These are phyloP conservation scores for Gnatocerus cornutus DNA, from an alignment of 2,888 invertebrate species.

Conservation along the genomic window DNA sequence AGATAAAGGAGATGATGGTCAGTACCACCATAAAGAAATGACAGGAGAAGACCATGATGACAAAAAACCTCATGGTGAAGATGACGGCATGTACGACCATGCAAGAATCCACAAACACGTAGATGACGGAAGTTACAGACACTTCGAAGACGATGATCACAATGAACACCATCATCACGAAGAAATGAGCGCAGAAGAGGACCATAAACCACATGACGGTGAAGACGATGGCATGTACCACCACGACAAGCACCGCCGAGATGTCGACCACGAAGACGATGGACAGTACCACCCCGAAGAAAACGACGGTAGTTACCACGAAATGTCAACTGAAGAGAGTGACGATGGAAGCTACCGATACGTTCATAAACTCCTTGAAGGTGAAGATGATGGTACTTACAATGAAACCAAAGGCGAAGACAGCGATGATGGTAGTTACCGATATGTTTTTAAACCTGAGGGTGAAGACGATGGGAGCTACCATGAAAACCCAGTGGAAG, in stretches of 20 bases:
- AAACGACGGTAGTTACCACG: slow-evolving; percentile 11
- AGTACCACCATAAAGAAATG: no score
- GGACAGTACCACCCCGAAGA: slow-evolving; percentile 5
- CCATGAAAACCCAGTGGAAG: not conserved
- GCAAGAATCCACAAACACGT: not conserved
- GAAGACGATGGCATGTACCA: not conserved
- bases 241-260: not conserved
- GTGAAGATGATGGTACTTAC: slow-evolving; percentile 10
- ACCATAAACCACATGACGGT: not conserved
- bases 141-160: not conserved
- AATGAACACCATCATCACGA: no score
- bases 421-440: not conserved
- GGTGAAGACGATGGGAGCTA: slow-evolving; percentile 12
- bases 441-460: not conserved
- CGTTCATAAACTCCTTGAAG: not conserved
- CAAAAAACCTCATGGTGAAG: not conserved
- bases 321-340: not conserved
- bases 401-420: not conserved
- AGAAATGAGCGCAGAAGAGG: not conserved
- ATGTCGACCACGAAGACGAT: slow-evolving; percentile 9
- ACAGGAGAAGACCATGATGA: not conserved
- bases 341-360: slow-evolving; percentile 11
- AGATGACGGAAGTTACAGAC: not conserved
- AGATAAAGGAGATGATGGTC: not conserved
- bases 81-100: not conserved